Evolutionary conservation across 2,797 vertebrate genomes (phyloP), one percentile per base, ranked within the genome.

Genomic region (Neopelma chrysocephalum): DNA sequence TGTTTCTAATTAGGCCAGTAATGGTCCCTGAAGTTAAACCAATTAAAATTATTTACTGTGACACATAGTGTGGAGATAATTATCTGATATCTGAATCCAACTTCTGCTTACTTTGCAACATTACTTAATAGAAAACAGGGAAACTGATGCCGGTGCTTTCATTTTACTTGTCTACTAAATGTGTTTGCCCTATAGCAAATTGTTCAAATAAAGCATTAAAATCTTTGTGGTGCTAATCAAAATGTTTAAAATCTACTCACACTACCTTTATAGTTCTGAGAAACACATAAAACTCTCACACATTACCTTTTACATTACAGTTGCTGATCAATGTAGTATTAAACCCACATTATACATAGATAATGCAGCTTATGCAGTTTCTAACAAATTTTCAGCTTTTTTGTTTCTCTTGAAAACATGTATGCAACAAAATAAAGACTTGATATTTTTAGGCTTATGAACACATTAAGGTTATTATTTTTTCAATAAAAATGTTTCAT

Each of bases 11-110:
- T 98, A 98, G 98, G 98, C 98, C 97, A 98, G 97, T 98, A 98
- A 98, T 98, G 98, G 98, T 98, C 98, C 98, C 98, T 97, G 98
- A 98, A 98, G 98, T 98, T 98, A 98, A 98, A 98, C 98, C 98
- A 98, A 98, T 98, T 98, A 98, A 98, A 98, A 98, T 98, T 98
- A 98, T 98, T 98, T 98, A 98, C 97, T 98, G 97, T 98, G 98
- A 98, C 98, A 98, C 98, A 97, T 95, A 98, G 97, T 98, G 97
- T 98, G 97, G 97, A 98, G 98, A 98, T 98, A 98, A 98, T 98
- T 98, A 98, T 98, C 98, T 97, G 97, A 98, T 98, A 98, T 98
- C 97, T 97, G 97, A 98, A 98, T 98, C 96, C 92, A 97, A 98
- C 97, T 98, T 98, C 97, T 98, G 98, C 98, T 98, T 98, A 98